These are phyloP conservation scores for Hirtodrosophila cameraria DNA, from an alignment of 2,888 invertebrate species.

Conservation along the genomic window DNA sequence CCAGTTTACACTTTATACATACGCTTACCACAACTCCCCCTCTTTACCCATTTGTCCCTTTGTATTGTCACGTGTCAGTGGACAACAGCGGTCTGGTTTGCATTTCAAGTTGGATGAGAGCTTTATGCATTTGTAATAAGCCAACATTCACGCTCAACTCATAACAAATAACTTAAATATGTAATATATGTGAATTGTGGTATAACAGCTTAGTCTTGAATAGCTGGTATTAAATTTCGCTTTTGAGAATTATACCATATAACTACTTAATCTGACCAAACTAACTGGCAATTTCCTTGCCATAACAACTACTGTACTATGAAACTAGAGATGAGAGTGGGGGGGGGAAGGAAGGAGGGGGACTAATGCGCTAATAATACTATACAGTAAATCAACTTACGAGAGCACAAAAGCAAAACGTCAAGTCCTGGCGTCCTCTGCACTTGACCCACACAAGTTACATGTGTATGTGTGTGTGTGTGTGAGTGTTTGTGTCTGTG, in stretches of 20 bases:
- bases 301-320: conserved; percentile 14
- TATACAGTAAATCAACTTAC: conserved; percentile 59
- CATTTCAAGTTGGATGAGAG: conserved; percentile 38
- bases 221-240: conserved; percentile 56
- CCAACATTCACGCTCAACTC: background rate
- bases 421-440: conserved; percentile 54
- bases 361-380: conserved; percentile 61
- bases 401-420: conserved; percentile 29
- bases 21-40: too few species aligned
- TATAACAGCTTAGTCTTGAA: conserved; percentile 60
- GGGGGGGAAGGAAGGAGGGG: conserved; percentile 19
- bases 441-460: conserved; percentile 64
- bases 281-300: conserved; percentile 57
- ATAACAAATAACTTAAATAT: background rate
- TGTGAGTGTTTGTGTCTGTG: background rate
- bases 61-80: conserved; percentile 41
- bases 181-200: conserved; percentile 32
- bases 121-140: conserved; percentile 56
- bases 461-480: conserved; percentile 3
- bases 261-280: conserved; percentile 17
- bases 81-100: conserved; percentile 29
- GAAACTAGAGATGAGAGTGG: background rate
- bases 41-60: background rate
- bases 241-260: conserved; percentile 27
- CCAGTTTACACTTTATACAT: too few species aligned